phyloP scores from a whole-genome alignment of 2,113 vertebrate genomes.

The Chiloscyllium plagiosum region DNA sequence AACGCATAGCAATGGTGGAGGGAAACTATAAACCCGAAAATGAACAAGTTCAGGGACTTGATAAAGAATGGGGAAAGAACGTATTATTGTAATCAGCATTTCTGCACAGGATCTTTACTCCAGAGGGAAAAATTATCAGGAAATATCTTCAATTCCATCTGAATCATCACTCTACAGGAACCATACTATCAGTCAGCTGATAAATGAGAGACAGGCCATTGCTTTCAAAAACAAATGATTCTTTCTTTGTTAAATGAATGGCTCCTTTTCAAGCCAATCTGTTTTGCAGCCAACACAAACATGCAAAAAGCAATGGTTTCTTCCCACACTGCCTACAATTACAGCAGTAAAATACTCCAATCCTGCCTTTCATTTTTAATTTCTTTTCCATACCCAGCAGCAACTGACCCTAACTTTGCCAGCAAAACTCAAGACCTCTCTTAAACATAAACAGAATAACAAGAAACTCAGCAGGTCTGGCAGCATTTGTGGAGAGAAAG shows the following conservation, averaged over 20 bases:
- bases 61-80: not conserved
- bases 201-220: constrained; percentile 19
- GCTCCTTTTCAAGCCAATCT: not conserved
- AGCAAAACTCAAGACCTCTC: too few species aligned
- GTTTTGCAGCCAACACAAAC: constrained; percentile 14
- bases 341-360: not conserved
- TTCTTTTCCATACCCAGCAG: constrained; percentile 12
- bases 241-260: constrained; percentile 29
- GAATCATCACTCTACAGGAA: not conserved
- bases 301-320: not conserved
- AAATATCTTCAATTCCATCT: not conserved
- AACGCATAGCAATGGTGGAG: not conserved
- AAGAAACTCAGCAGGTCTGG: too few species aligned
- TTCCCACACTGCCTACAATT: constrained; percentile 2
- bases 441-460: too few species aligned
- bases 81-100: not conserved
- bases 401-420: not conserved
- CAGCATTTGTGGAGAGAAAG: too few species aligned
- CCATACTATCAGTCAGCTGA: not conserved
- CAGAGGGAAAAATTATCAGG: not conserved
- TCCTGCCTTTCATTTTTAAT: not conserved
- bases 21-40: not conserved
- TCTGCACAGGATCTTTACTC: not conserved
- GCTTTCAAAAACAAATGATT: constrained; percentile 6
- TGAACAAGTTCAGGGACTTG: not conserved